A percentile compares a stretch with the other conserved stretches of the same genome.
Evolutionary conservation across 2,113 vertebrate species (phyloP).

Genomic region (Alectura lathami): DNA sequence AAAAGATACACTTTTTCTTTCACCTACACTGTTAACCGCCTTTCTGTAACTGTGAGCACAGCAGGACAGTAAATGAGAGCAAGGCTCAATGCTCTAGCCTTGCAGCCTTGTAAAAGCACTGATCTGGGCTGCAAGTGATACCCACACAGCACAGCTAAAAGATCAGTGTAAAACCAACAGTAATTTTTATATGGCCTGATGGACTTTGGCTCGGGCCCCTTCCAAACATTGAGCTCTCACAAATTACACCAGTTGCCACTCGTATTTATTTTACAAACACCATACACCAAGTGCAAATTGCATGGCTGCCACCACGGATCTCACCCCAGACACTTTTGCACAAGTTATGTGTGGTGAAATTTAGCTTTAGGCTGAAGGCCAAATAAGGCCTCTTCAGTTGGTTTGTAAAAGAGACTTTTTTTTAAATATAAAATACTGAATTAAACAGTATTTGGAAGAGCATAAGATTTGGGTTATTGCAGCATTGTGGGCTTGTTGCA

Average conservation of each 20-base stretch:
- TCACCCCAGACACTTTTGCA: slow-evolving; percentile 36
- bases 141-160: not conserved
- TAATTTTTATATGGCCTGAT: slow-evolving; percentile 8
- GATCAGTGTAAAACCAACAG: slow-evolving; percentile 31
- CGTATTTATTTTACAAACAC: slow-evolving; percentile 60
- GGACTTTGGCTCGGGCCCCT: slow-evolving; percentile 25
- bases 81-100: not conserved
- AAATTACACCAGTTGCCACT: slow-evolving; percentile 34
- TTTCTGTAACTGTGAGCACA: slow-evolving; percentile 12
- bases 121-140: not conserved
- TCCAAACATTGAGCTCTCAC: slow-evolving; percentile 14
- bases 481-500: not conserved
- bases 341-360: not conserved
- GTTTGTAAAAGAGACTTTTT: not conserved
- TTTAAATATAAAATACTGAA: not conserved
- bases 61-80: slow-evolving; percentile 22
- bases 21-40: slow-evolving; percentile 11
- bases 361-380: not conserved
- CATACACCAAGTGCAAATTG: slow-evolving; percentile 45
- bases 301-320: not conserved
- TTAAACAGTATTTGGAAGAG: not conserved
- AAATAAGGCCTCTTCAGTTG: not conserved
- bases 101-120: not conserved
- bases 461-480: not conserved
- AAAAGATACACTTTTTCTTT: slow-evolving; percentile 24